Percentiles rank a stretch among this genome's conserved stretches.
phyloP scores from a whole-genome alignment of 2,797 vertebrate genomes.

The Notolabrus celidotus region DNA sequence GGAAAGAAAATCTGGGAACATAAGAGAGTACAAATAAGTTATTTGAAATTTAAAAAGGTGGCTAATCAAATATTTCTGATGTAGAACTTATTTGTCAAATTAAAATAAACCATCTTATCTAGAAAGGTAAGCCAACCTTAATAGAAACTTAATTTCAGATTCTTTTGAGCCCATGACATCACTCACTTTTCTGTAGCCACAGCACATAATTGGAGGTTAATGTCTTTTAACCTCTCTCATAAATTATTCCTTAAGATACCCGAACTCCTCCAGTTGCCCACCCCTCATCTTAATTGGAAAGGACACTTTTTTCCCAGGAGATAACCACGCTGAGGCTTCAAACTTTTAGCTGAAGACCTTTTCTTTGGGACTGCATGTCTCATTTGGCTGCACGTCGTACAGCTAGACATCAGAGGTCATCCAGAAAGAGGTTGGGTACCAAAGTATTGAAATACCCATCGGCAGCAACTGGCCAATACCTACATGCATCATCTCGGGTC shows the following conservation, averaged over 20 bases:
- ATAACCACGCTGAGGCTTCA: slow-evolving; percentile 4
- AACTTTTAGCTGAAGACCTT: slow-evolving; percentile 7
- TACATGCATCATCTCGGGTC: neutral
- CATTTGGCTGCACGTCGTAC: slow-evolving; percentile 12
- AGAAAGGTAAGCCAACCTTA: slow-evolving; percentile 1
- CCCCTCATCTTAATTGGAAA: slow-evolving; percentile 33
- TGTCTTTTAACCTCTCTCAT: slow-evolving; percentile 71
- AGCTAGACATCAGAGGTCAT: slow-evolving; percentile 22
- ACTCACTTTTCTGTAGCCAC: slow-evolving; percentile 51
- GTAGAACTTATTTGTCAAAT: neutral
- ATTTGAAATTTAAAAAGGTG: neutral
- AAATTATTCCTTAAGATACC: slow-evolving; percentile 69
- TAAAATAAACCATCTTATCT: neutral
- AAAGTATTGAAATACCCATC: neutral
- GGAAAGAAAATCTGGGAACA: neutral
- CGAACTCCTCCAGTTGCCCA: slow-evolving; percentile 53
- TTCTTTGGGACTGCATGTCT: slow-evolving; percentile 2
- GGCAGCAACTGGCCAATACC: neutral
- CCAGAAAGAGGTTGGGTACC: neutral
- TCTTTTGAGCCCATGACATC: slow-evolving; percentile 38
- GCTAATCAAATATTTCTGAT: neutral
- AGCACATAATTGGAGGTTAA: slow-evolving; percentile 69
- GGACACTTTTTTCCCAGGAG: slow-evolving; percentile 40
- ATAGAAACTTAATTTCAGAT: slow-evolving; percentile 1
- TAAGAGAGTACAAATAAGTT: neutral